Evolutionary conservation across 2,888 invertebrate species (phyloP), one percentile per base, ranked within the genome.

Genomic region (Argyresthia goedartella): DNA sequence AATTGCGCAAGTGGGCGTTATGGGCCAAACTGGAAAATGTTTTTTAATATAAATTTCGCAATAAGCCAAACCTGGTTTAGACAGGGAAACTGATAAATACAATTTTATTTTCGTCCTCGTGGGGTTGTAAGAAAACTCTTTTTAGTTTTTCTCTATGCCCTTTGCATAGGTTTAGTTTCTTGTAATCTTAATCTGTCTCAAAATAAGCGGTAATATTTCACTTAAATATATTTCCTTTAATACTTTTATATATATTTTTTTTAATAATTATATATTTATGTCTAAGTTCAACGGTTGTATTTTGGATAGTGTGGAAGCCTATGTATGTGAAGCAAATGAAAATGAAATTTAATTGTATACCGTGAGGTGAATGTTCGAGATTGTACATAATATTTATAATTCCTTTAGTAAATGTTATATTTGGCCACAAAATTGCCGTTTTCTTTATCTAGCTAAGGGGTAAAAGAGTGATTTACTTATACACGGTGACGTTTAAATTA

Each of bases 381-480:
- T 50, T 50, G 50, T 50, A 50, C 50, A 50, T 50, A 50, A 50
- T 50, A 50, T 50, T 50, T 50, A 50, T 50, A 25, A 42, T 50
- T 42, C 42, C 10, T 42, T 50, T 48, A 50, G 50, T 50, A 50
- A 50, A 50, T 50, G 50, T 50, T 50, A 41, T 50, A 50, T 50
- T 50, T 50, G 50, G 50, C 41, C 50, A 41, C 42, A 50, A n/a
- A 11, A 9, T 13, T 13, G 11, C 11, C n/a, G 25, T 42, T 50
- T 50, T n/a, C 15, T 15, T 49, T 25, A 44, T 44, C 25, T 6
- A 25, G n/a, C n/a, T n/a, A n/a, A n/a, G n/a, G n/a, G n/a, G n/a
- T n/a, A n/a, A n/a, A n/a, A n/a, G n/a, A n/a, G n/a, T n/a, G n/a
- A n/a, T n/a, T n/a, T n/a, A n/a, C n/a, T n/a, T n/a, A n/a, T n/a